Base-by-base conservation (phyloP, 1,140 invertebrate species). In the Phortica variegata region DNA sequence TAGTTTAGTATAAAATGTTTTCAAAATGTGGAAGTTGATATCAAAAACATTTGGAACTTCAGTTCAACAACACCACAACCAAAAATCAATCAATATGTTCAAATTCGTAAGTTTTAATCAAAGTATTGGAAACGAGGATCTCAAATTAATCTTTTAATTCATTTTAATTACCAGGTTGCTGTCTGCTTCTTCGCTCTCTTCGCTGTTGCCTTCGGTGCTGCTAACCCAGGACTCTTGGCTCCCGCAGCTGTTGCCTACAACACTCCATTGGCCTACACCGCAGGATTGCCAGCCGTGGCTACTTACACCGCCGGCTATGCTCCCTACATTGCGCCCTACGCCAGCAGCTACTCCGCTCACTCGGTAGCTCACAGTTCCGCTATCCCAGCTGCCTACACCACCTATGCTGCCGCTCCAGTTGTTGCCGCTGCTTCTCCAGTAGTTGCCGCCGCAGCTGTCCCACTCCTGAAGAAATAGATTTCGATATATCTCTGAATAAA, bases 181-280 rank as follows among this genome's bases (percentile, higher is more conserved):
- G 29, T 58, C 16, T 55, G 57, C 44, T 59, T 80, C 42, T 71
- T 76, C 40, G 78, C 78, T 34, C 50, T 81, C n/a, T 71, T 80
- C 59, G 79, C 78, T 42, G 57, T 79, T 36, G 71, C 77, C 18
- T 26, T 26, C 23, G 23, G 23, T 26, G 68, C 61, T 6, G 81
- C 79, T 39, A 78, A 78, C 51, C 80, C 81, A 19, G 69, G 77
- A 46, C 47, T 76, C 3, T 53, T 79, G 8, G 75, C 71, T 29
- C 72, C 75, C 10, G 73, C 72, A 19, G 76, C 77, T 53, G 76
- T 76, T 49, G 72, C 75, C 47, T 75, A 76, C 51, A 78, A 76
- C 33, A 76, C 76, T 3, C 63, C 78, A 4, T 71, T 79, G 47
- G 75, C 79, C 3, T 79, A 79, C 61, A 76, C 77, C 6, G 75